phyloP scores from a whole-genome alignment of 1,140 invertebrate species.

The Araneus ventricosus region DNA sequence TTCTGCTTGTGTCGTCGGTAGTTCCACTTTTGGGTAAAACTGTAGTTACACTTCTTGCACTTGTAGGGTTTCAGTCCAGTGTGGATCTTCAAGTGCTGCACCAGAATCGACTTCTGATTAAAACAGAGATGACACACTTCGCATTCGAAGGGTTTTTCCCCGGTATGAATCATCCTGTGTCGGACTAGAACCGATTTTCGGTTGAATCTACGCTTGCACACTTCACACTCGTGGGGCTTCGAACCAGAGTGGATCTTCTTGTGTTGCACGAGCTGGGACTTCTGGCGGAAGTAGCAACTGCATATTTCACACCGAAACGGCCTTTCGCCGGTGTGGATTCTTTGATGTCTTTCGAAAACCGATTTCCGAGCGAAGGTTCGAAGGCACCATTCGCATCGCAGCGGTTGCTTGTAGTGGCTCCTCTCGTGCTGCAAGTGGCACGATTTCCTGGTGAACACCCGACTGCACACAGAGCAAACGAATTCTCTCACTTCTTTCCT shows the following conservation, averaged over 20 bases:
- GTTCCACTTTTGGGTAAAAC: background rate
- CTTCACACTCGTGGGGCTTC: constrained; percentile 76
- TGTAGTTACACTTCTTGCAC: constrained; percentile 31
- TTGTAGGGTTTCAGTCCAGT: constrained; percentile 70
- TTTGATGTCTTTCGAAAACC: constrained; percentile 91
- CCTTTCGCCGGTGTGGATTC: constrained; percentile 90
- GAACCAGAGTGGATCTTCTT: constrained; percentile 76
- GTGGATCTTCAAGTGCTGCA: background rate
- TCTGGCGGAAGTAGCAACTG: constrained; percentile 91
- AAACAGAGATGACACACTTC: constrained; percentile 30
- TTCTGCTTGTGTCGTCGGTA: background rate
- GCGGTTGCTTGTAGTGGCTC: constrained; percentile 87
- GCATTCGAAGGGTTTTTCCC: constrained; percentile 61
- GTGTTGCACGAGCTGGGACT: constrained; percentile 81
- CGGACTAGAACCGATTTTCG: constrained; percentile 5
- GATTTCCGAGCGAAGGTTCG: constrained; percentile 93
- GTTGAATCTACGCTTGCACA: constrained; percentile 65
- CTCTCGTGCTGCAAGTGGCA: constrained; percentile 23
- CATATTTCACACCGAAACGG: constrained; percentile 92
- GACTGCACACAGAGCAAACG: constrained; percentile 41
- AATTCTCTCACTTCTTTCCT: background rate
- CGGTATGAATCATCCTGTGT: constrained; percentile 78
- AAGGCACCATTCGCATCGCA: constrained; percentile 91
- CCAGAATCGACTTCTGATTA: constrained; percentile 23
- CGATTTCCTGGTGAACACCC: background rate